Conservation (phyloP, 1,140 invertebrate genomes). For the Pseudoatta argentina region DNA sequence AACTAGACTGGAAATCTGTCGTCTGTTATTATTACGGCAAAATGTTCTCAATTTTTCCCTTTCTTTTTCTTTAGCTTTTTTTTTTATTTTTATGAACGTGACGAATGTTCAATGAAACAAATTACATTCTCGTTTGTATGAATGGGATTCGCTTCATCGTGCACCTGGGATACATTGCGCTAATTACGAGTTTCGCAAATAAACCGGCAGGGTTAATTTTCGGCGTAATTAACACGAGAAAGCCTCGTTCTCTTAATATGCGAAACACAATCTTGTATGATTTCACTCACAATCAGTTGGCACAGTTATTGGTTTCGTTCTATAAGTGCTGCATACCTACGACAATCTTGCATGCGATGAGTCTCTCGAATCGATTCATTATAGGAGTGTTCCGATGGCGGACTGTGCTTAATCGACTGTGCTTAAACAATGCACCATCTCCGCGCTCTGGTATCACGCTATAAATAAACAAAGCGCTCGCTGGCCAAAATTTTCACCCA, state of each 20-base stretch:
- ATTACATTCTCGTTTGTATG: slow-evolving; percentile 16
- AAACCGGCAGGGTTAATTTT: neutral
- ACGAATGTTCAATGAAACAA: slow-evolving; percentile 3
- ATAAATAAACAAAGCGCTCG: slow-evolving; percentile 54
- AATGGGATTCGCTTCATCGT: neutral
- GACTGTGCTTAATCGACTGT: slow-evolving; percentile 67
- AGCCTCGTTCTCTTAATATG: neutral
- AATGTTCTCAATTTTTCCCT: neutral
- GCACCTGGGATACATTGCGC: neutral
- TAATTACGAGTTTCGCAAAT: slow-evolving; percentile 55
- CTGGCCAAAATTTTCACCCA: slow-evolving; percentile 27
- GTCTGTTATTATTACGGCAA: slow-evolving; percentile 3
- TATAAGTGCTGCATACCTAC: neutral
- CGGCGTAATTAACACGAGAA: slow-evolving; percentile 21
- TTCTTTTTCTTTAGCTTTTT: neutral
- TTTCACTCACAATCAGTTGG: neutral
- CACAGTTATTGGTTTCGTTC: neutral
- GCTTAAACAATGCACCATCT: slow-evolving; percentile 68
- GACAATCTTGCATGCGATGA: neutral
- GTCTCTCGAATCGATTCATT: slow-evolving; percentile 63
- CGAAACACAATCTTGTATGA: neutral
- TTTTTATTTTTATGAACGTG: neutral
- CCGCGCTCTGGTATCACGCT: slow-evolving; percentile 14
- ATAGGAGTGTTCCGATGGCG: slow-evolving; percentile 25
- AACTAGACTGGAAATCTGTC: slow-evolving; percentile 37